Evolutionary conservation across 2,113 vertebrate genomes (phyloP), one percentile per base, ranked within the genome.

Genomic region (Orientallactaga bullata): DNA sequence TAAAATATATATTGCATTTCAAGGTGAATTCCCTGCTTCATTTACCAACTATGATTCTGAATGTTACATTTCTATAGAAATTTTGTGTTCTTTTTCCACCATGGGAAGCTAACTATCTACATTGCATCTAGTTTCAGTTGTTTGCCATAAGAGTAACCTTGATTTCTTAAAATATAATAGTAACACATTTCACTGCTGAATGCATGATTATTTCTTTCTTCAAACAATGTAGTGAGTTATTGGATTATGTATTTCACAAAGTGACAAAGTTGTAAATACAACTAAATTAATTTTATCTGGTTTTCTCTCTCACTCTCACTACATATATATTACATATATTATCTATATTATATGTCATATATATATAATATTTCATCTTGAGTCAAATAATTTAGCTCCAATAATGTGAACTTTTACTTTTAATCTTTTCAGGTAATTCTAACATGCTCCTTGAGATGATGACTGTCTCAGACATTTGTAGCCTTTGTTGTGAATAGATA

Each of bases 1-100:
- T 95, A 90, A 95, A 98, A 28, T 13, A 95, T 91, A 85, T 96
- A 80, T 93, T 91, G 18, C 16, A 51, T 32, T 96, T 90, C 55
- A 94, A 91, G 37, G 51, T 85, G 58, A 82, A 95, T 91, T 58
- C 7, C 20, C 17, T 90, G 42, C 42, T 90, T 72, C 94, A 89
- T 1, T 89, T 96, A 91, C 47, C 81, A 96, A 88, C 47, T 97
- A 28, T 90, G 76, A 21, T 95, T 91, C 69, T 39, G 81, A 28
- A 85, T 85, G 28, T 95, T 97, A 73, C 81, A 60, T 73, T 88
- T 86, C 3, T 89, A 42, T 60, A 55, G 13, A 39, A 55, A 12
- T 37, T 61, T 94, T 63, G 55, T 79, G 26, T 85, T 85, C 5
- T 88, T 85, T 58, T 6, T 39, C 9, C 35, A 88, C 20, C 39